Percentiles rank a stretch among this genome's conserved stretches.
Evolutionary conservation across 2,797 vertebrate genomes (phyloP).

Genomic region (Lacerta viridis): DNA sequence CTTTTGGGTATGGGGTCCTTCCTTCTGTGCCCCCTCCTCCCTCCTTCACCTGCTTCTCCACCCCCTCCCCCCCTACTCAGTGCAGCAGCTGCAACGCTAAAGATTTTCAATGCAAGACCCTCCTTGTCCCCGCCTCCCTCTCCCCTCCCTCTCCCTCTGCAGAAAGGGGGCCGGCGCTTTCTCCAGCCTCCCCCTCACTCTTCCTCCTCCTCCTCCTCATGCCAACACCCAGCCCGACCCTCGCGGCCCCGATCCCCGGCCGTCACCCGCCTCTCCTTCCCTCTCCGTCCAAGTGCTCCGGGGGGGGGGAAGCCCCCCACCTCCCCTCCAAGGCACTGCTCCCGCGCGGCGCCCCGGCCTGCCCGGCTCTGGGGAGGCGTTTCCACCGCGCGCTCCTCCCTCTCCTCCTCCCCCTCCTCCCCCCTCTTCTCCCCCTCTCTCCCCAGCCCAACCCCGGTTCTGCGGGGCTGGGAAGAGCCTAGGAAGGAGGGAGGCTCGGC

Average conservation of each 20-base stretch:
- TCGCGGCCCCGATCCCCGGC: background rate
- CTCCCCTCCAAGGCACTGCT: background rate
- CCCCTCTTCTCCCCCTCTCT: background rate
- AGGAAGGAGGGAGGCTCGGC: background rate
- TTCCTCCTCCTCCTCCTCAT: background rate
- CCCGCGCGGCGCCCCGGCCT: background rate
- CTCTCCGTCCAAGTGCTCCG: background rate
- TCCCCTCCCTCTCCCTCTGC: conserved; percentile 18
- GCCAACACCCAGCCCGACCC: background rate
- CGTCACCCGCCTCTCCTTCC: background rate
- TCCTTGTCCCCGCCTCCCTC: background rate
- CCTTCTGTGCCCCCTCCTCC: background rate
- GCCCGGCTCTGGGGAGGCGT: conserved; percentile 10
- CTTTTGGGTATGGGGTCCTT: no score
- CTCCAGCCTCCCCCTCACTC: background rate
- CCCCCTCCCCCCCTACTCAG: background rate
- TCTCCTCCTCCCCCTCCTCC: background rate
- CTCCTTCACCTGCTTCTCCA: accelerated
- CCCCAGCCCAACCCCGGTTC: conserved; percentile 35
- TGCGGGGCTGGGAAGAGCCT: conserved; percentile 23
- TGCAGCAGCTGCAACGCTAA: conserved; percentile 37
- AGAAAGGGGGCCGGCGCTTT: conserved; percentile 8
- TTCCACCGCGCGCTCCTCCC: conserved; percentile 10
- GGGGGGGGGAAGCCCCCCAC: background rate
- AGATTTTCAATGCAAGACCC: background rate